Evolutionary conservation across 1,140 invertebrate species (phyloP), one percentile per base, ranked within the genome.

Genomic region (Akabosia matsudoensis): DNA sequence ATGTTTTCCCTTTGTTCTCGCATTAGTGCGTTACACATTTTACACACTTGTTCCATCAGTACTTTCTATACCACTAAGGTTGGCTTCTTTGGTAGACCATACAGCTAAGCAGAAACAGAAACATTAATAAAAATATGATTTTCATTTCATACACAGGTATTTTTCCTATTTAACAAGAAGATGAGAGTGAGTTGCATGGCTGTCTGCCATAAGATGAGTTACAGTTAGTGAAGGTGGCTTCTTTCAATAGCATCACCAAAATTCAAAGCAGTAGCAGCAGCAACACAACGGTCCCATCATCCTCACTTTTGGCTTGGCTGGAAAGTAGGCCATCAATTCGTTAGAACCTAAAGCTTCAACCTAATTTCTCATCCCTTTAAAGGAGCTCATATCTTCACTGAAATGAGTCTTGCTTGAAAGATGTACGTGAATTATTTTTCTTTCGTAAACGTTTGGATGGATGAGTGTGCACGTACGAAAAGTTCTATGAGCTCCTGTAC

Each of bases 321-420:
- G 61, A 67, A 67, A 67, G 61, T 67, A 67, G 61, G 61, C 30
- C 61, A 67, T 30, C 61, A 31, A 67, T 67, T 67, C 61, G 61
- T 67, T 67, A 67, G 61, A 67, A 30, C 61, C 61, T 67, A 67
- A 67, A 67, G 30, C 61, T 67, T 67, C 61, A 67, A 67, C 61
- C 61, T 31, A 67, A 67, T 67, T 67, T 67, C 61, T n/a, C 28
- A 67, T 30, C 61, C 61, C 18, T 67, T 67, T 67, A 67, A 67
- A 67, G 61, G 61, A 67, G 61, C 61, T 67, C 61, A 67, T n/a
- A n/a, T n/a, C n/a, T n/a, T n/a, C n/a, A n/a, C n/a, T n/a, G n/a
- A n/a, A n/a, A n/a, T n/a, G n/a, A n/a, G n/a, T n/a, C n/a, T n/a
- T n/a, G n/a, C n/a, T n/a, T n/a, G n/a, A n/a, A n/a, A n/a, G n/a